Conservation (phyloP, 1,140 invertebrate genomes). For the Ostrea edulis region DNA sequence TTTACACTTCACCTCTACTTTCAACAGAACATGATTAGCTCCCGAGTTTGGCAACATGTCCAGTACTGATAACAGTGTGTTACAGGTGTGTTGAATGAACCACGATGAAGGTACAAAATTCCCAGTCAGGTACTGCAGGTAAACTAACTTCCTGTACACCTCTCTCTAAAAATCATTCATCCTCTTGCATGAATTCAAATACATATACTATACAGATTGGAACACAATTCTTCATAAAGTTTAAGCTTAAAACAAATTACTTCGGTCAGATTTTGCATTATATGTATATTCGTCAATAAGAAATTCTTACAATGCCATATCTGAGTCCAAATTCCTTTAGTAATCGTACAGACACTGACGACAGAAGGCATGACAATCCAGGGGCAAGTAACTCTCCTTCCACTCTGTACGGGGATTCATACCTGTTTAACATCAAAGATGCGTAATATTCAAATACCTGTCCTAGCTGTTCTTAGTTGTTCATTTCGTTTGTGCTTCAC, state of each 20-base stretch:
- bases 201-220: background rate
- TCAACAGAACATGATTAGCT: slow-evolving; percentile 64
- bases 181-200: no score
- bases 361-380: slow-evolving; percentile 60
- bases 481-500: no score
- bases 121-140: slow-evolving; percentile 66
- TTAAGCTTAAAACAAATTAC: background rate
- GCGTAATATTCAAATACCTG: no score
- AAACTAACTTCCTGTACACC: slow-evolving; percentile 68
- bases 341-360: slow-evolving; percentile 69
- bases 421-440: slow-evolving; percentile 52
- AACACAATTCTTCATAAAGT: background rate
- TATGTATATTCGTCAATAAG: background rate
- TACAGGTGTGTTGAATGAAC: slow-evolving; percentile 67
- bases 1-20: slow-evolving; percentile 65
- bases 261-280: background rate
- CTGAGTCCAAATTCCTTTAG: slow-evolving; percentile 73
- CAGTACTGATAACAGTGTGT: slow-evolving; percentile 58
- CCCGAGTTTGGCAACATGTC: slow-evolving; percentile 67
- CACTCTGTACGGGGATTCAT: slow-evolving; percentile 67
- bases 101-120: slow-evolving; percentile 69
- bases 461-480: no score
- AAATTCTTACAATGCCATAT: slow-evolving; percentile 73
- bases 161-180: slow-evolving; percentile 66
- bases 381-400: slow-evolving; percentile 55